These are phyloP conservation scores for Menidia menidia DNA, from an alignment of 2,797 vertebrate species.

Conservation along the genomic window DNA sequence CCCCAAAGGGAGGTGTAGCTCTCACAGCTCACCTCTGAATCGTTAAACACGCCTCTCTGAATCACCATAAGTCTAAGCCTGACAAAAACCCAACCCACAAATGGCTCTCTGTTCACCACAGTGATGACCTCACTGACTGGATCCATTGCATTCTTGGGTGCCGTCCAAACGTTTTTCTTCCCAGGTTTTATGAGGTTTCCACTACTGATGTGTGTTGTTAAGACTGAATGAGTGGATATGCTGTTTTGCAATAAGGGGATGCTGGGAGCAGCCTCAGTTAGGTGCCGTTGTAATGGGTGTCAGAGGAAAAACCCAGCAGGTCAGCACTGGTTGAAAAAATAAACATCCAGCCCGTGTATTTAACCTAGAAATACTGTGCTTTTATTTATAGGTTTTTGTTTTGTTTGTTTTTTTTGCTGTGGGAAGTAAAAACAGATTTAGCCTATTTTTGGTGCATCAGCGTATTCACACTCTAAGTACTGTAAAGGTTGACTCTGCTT, in stretches of 20 bases:
- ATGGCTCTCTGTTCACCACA: constrained; percentile 53
- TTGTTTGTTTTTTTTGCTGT: constrained; percentile 24
- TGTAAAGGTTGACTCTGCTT: constrained; percentile 30
- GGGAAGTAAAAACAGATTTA: constrained; percentile 39
- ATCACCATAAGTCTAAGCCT: constrained; percentile 67
- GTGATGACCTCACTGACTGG: constrained; percentile 63
- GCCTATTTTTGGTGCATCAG: constrained; percentile 14
- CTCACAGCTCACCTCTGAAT: constrained; percentile 63
- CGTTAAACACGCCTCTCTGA: constrained; percentile 58
- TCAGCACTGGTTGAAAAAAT: constrained; percentile 2
- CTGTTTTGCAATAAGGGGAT: constrained; percentile 63
- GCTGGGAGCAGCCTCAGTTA: constrained; percentile 38
- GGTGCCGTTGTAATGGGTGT: constrained; percentile 43
- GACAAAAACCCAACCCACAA: constrained; percentile 59
- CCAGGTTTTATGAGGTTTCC: constrained; percentile 67
- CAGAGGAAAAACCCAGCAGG: constrained; percentile 11
- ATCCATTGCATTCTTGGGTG: constrained; percentile 45
- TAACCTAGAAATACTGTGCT: constrained; percentile 13
- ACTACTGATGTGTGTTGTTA: constrained; percentile 64
- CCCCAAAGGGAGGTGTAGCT: constrained; percentile 23
- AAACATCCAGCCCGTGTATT: constrained; percentile 3
- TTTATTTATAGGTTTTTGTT: neutral
- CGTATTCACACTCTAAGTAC: constrained; percentile 11
- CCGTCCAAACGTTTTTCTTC: constrained; percentile 59
- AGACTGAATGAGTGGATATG: constrained; percentile 49